Base-by-base conservation (phyloP, 2,888 invertebrate genomes). In the Pimpla rufipes region DNA sequence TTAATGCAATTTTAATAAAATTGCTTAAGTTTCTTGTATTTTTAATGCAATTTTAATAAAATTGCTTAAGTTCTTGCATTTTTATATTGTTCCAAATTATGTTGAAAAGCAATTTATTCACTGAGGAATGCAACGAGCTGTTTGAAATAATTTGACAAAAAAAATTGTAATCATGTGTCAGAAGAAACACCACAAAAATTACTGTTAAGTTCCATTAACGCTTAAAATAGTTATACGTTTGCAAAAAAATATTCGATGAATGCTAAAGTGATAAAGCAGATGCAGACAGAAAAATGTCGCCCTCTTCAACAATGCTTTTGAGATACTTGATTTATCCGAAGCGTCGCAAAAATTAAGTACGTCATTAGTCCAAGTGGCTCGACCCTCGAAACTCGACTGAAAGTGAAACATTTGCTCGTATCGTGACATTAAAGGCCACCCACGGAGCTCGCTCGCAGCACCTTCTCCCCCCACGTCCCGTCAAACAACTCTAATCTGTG, bases 401-500 rank as follows among this genome's bases (percentile, higher is more conserved):
- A 45, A 62, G 62, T 66, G 64, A 37, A 42, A 40, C 64, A 66
- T 66, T 66, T 73, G 10, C 40, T 40, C 16, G 11, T 42, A 42
- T 42, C 42, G 16, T 7, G 21, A 50, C 73, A 59, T 16, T 29
- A 35, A 50, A 29, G 59, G 59, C 73, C 73, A 73, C 73, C 73
- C 45, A 21, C 62, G 16, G 73, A 62, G 62, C 21, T 37, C 2
- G 11, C 5, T 18, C 35, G 50, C 50, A 2, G 68, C 52, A 59
- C 37, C 37, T 18, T n/a, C 62, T 4, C 1, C 37, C n/a, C 21
- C 29, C 7, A 29, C 42, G 2, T 29, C 59, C 40, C 47, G 11
- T 47, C 35, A 35, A 47, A 59, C 73, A 73, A 73, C 47, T 47
- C 73, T 73, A 73, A 70, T 73, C 71, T 81, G 47, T 59, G 18